phyloP scores from a whole-genome alignment of 2,113 vertebrate species.

The Clupea harengus region DNA sequence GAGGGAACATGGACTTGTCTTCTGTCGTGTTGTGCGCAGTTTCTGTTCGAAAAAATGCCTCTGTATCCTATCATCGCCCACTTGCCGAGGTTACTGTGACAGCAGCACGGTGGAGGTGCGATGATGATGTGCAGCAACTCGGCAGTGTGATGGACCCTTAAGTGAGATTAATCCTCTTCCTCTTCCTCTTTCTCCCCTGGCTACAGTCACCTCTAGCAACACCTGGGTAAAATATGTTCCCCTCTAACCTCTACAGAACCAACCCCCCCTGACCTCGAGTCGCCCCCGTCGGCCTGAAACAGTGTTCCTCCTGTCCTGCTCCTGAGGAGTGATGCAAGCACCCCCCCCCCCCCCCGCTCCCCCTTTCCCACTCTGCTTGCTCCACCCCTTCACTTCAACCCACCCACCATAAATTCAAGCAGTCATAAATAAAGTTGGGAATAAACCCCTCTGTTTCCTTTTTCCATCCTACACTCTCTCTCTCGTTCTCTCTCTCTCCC shows the following conservation, averaged over 20 bases:
- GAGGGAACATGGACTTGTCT: not conserved
- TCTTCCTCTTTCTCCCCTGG: constrained; percentile 32
- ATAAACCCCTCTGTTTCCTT: not conserved
- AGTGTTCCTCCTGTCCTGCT: not conserved
- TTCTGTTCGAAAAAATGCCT: not conserved
- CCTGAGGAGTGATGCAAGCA: too few relatives aligned
- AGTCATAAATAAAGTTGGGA: not conserved
- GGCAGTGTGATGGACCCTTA: not conserved
- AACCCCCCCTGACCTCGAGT: too few relatives aligned
- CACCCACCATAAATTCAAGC: not conserved
- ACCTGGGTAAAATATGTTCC: not conserved
- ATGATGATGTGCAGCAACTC: constrained; percentile 15
- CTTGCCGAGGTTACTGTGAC: constrained; percentile 24
- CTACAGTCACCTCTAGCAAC: not conserved
- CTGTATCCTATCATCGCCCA: constrained; percentile 24
- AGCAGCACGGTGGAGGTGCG: not conserved
- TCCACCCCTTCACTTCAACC: constrained; percentile 8
- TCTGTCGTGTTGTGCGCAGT: not conserved
- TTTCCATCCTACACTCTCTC: constrained; percentile 4
- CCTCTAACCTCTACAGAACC: not conserved
- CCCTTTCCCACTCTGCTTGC: not conserved
- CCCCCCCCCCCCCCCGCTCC: too few relatives aligned
- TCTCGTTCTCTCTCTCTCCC: not conserved
- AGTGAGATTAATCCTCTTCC: constrained; percentile 50
- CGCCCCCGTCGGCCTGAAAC: too few relatives aligned